These are phyloP conservation scores for Catostomus latipinnis DNA, from an alignment of 2,797 vertebrate species.

Conservation along the genomic window DNA sequence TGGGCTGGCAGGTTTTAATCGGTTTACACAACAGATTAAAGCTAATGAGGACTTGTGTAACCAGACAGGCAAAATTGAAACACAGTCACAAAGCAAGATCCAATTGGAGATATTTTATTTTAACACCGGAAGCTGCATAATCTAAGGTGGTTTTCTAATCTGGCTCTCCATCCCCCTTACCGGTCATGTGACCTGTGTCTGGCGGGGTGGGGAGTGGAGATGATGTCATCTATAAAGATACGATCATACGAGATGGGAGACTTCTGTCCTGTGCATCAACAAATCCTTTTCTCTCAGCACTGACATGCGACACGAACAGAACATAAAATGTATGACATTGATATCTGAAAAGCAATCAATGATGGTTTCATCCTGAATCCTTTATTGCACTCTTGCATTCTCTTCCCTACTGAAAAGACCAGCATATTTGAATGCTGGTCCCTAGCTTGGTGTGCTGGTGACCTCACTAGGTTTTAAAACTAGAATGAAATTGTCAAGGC, in stretches of 20 bases:
- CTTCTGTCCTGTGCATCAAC: slow-evolving; percentile 31
- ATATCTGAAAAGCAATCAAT: slow-evolving; percentile 38
- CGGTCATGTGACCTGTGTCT: too few relatives aligned
- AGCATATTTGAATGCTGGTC: too few relatives aligned
- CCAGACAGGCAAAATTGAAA: slow-evolving; percentile 37
- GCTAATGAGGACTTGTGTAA: slow-evolving; percentile 52
- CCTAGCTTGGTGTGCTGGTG: too few relatives aligned
- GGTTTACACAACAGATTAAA: slow-evolving; percentile 61
- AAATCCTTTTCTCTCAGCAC: slow-evolving; percentile 27
- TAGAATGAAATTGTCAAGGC: too few relatives aligned
- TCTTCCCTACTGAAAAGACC: too few relatives aligned
- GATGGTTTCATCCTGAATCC: slow-evolving; percentile 12
- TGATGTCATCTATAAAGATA: slow-evolving; percentile 47
- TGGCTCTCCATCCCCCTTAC: too few relatives aligned
- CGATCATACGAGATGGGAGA: slow-evolving; percentile 39
- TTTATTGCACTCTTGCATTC: not conserved
- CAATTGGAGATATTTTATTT: slow-evolving; percentile 21
- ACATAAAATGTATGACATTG: not conserved
- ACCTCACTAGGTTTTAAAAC: too few relatives aligned
- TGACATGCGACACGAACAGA: slow-evolving; percentile 33
- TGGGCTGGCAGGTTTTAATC: slow-evolving; percentile 55
- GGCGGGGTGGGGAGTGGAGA: not conserved
- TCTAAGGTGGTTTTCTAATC: too few relatives aligned
- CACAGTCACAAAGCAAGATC: slow-evolving; percentile 14
- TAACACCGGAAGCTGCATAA: too few relatives aligned